Percentiles rank a stretch among this genome's conserved stretches.
phyloP scores from a whole-genome alignment of 2,797 vertebrate species.

The Thripadectes ignobilis region DNA sequence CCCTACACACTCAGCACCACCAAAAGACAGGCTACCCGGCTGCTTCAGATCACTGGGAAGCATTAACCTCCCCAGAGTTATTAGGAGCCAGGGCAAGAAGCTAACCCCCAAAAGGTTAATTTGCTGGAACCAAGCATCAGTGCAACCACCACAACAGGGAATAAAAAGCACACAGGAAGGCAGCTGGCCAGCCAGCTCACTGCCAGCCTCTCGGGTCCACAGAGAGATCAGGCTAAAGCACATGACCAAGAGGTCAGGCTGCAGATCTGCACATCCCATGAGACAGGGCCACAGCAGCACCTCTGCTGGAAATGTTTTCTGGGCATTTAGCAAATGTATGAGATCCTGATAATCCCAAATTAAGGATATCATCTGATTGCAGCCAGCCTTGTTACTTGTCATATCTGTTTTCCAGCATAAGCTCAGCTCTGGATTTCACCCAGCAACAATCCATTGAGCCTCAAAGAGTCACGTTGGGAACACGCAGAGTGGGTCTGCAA shows the following conservation, averaged over 20 bases:
- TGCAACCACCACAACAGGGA: neutral
- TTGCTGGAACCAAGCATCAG: neutral
- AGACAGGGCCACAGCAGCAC: neutral
- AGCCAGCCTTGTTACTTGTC: neutral
- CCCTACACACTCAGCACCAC: neutral
- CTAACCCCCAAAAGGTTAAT: neutral
- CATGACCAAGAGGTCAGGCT: neutral
- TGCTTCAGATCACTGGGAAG: neutral
- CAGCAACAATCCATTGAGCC: neutral
- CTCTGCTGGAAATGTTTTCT: neutral
- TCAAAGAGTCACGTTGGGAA: neutral
- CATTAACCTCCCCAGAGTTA: neutral
- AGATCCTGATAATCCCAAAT: neutral
- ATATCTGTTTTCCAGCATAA: neutral
- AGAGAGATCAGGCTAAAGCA: neutral
- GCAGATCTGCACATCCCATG: neutral
- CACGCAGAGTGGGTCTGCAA: fast-evolving
- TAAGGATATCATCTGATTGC: neutral
- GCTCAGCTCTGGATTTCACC: neutral
- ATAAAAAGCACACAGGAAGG: neutral
- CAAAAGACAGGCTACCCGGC: neutral
- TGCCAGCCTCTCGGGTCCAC: neutral
- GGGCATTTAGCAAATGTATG: neutral
- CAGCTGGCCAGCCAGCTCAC: neutral
- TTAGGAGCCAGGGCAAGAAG: neutral